Base-by-base conservation (phyloP, 2,113 vertebrate genomes). In the Pachypanchax playfairii region DNA sequence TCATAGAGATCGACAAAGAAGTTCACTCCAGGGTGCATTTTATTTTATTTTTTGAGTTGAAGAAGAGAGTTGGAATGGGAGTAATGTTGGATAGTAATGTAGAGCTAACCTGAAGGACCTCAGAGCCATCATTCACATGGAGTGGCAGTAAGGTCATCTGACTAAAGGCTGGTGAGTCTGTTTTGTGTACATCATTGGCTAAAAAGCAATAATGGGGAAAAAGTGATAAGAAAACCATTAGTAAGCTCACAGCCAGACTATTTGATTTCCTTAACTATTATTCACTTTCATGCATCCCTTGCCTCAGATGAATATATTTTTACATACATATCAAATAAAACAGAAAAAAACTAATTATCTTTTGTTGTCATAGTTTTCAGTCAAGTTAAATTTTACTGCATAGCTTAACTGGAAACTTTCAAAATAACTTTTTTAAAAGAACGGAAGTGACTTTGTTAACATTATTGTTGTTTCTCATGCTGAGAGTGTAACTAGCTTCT, bases 1-100 rank as follows among this genome's bases (percentile, higher is more conserved):
- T 73, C 86, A 84, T 61, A 81, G 64, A 28, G 50, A 77, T 87
- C 84, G 88, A 87, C 80, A 90, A 80, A 85, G 70, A 85, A 70
- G 80, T 78, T 81, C 39, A 83, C 66, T 52, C 33, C 2, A 2
- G 56, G 38, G 31, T 75, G 53, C 75, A 55, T 79, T 79, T 73
- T 80, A 54, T 85, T 71, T 80, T 53, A 71, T 75, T 85, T 22
- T 79, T 65, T 71, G 68, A 72, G 51, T 59, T 6, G 14, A 63
- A 55, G 48, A 33, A 54, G 48, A 66, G 68, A 15, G 47, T 60
- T 36, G 9, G 38, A 63, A 21, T 62, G 18, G 75, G 70, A 79
- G 35, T 54, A 36, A 59, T 79, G 50, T 48, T 73, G 33, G 36
- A 42, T 70, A 62, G 63, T 63, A 44, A 17, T 29, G 64, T 59